These are phyloP conservation scores for Ophiodon elongatus DNA, from an alignment of 2,113 vertebrate genomes.

Conservation along the genomic window DNA sequence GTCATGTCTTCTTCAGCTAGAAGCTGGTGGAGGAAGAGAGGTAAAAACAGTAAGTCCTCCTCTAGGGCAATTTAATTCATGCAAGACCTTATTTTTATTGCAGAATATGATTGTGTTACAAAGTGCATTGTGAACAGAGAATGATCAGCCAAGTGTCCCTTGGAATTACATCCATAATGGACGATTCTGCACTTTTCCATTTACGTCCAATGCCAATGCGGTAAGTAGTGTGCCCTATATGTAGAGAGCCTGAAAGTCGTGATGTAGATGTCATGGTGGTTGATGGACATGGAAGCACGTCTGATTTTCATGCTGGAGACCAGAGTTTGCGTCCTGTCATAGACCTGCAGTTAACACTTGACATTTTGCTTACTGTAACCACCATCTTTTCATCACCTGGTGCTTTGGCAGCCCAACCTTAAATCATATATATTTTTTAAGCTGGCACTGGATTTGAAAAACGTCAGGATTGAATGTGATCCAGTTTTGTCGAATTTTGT, in stretches of 20 bases:
- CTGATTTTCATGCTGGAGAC: neutral
- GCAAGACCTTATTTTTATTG: neutral
- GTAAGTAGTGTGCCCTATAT: neutral
- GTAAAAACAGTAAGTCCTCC: conserved; percentile 6
- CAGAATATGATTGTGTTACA: neutral
- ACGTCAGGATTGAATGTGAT: no score
- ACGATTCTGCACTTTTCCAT: neutral
- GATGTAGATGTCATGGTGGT: neutral
- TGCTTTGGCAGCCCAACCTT: neutral
- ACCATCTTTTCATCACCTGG: neutral
- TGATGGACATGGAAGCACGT: neutral
- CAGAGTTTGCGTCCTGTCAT: fast-evolving
- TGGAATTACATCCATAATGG: neutral
- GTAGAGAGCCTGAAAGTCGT: neutral
- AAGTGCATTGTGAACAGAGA: neutral
- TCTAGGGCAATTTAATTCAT: neutral
- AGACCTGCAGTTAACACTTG: neutral
- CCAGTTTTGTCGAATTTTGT: neutral
- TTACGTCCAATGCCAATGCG: neutral
- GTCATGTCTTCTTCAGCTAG: conserved; percentile 88
- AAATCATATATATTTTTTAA: neutral
- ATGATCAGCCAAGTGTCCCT: neutral
- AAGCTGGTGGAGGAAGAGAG: conserved; percentile 41
- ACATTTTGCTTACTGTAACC: neutral
- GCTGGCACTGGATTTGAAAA: neutral